Conservation (phyloP, 1,140 invertebrate species). For the Diabrotica virgifera region DNA sequence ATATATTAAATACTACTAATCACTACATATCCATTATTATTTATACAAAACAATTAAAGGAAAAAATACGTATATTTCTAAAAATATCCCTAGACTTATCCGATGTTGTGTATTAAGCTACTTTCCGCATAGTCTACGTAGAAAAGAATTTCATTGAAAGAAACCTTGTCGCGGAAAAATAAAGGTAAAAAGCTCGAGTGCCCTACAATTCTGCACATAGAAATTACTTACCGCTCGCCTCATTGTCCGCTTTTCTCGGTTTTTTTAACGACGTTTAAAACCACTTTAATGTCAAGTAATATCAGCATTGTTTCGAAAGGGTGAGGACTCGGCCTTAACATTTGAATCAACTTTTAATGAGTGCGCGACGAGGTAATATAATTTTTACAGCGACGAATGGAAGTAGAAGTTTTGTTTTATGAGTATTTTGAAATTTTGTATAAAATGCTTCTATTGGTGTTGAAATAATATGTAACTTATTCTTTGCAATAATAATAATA, state of each 20-base stretch:
- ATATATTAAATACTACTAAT: no score
- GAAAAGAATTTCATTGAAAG: neutral
- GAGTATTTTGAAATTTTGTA: no score
- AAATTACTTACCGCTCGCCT: neutral
- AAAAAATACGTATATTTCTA: no score
- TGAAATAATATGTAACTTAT: no score
- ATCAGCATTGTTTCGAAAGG: constrained; percentile 2
- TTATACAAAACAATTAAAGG: no score
- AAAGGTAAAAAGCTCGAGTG: neutral
- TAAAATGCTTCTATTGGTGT: no score
- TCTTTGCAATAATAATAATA: no score
- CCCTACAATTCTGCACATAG: neutral
- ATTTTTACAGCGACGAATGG: neutral
- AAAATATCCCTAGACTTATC: no score
- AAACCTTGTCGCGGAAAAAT: neutral
- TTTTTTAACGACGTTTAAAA: constrained; percentile 1
- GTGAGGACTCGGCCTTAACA: neutral
- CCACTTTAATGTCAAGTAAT: neutral
- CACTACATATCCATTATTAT: no score
- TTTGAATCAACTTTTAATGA: neutral
- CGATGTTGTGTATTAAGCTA: no score
- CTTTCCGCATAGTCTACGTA: neutral
- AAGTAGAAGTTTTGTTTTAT: no score
- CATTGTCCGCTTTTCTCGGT: neutral
- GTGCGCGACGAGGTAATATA: neutral